Base-by-base conservation (phyloP, 1,140 invertebrate genomes). In the Grapholita molesta region DNA sequence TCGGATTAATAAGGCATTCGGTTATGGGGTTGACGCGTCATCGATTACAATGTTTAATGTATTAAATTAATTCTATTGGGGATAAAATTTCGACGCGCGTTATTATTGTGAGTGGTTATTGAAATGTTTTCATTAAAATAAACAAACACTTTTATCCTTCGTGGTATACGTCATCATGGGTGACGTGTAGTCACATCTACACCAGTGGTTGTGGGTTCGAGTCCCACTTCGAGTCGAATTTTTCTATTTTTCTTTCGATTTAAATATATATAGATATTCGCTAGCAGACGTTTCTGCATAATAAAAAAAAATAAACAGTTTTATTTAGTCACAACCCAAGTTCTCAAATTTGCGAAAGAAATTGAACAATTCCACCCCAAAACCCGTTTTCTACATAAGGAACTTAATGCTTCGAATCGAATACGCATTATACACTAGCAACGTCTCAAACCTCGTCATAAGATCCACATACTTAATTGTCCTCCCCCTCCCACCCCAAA, bases 401-500 rank as follows among this genome's bases (percentile, higher is more conserved):
- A 42, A 18, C 38, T 5, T 12, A n/a, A 42, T 42, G n/a, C 38
- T 42, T 42, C n/a, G 38, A 42, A 12, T 53, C 48, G 15, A 23
- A 21, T 53, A 0, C 6, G 48, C 48, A 53, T 18, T 53, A 23
- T 18, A 53, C 15, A 11, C 23, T 23, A 53, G 53, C 18, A 23
- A n/a, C 32, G 42, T 68, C 52, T 68, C 32, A 25, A 67, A 55
- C 11, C 67, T 67, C 65, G 52, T 64, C 61, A 70, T 61, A 53
- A 68, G 72, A 75, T 75, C 70, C 72, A 68, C 72, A 79, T 85
- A 85, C 81, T 85, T 89, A 88, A 88, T 89, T 89, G 88, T 42
- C 85, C 75, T 75, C 76, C 77, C 75, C 69, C 73, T 42, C 85
- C 75, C 75, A 75, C 77, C 75, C 69, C 73, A 79, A 84, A 86